Conservation (phyloP, 2,113 vertebrate genomes). For the Pimephales promelas region DNA sequence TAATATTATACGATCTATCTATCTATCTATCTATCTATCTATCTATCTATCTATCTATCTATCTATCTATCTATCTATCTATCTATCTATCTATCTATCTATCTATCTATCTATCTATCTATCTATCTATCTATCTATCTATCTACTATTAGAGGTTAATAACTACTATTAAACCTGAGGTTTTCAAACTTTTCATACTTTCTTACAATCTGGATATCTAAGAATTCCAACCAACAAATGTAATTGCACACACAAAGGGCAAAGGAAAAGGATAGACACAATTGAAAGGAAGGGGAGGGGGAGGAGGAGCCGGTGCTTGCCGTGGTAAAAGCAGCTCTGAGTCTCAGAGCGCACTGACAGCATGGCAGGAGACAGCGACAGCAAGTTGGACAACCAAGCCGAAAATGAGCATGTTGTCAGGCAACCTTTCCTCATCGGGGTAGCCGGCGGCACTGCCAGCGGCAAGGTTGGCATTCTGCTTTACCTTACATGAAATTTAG, state of each 20-base stretch:
- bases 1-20: too few relatives aligned
- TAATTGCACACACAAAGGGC: conserved; percentile 1
- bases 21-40: too few relatives aligned
- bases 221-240: conserved; percentile 1
- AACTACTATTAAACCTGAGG: too few relatives aligned
- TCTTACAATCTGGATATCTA: too few relatives aligned
- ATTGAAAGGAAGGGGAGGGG: conserved; percentile 48
- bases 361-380: conserved; percentile 91
- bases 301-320: conserved; percentile 61
- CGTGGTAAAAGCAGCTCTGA: conserved; percentile 34
- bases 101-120: too few relatives aligned
- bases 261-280: conserved; percentile 28
- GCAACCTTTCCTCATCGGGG: conserved; percentile 90
- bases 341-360: conserved; percentile 60
- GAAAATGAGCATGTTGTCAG: conserved; percentile 71
- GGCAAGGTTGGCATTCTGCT: conserved; percentile 82
- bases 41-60: too few relatives aligned
- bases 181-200: too few relatives aligned
- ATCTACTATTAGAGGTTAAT: too few relatives aligned
- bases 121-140: too few relatives aligned
- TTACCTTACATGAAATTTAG: conserved; percentile 8
- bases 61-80: too few relatives aligned
- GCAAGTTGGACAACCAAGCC: conserved; percentile 78
- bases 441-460: conserved; percentile 91
- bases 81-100: too few relatives aligned